Evolutionary conservation across 2,797 vertebrate species (phyloP).

Genomic region (Phrynocephalus vlangalii): DNA sequence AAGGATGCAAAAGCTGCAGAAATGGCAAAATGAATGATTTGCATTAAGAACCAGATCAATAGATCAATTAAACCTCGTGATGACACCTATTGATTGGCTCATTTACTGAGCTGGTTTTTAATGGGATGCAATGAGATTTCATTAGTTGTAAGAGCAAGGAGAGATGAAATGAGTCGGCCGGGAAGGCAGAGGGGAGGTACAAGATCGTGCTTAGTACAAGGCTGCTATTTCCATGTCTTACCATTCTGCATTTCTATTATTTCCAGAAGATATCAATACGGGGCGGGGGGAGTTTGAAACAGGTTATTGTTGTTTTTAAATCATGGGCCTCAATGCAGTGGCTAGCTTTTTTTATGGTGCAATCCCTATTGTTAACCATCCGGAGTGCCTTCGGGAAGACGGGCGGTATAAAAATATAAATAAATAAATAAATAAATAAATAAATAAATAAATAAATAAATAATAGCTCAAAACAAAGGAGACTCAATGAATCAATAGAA

Average conservation of each 20-base stretch:
- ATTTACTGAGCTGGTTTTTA: slow-evolving; percentile 10
- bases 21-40: not conserved
- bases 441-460: too few species aligned
- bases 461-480: not conserved
- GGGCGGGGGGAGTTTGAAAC: not conserved
- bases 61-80: slow-evolving; percentile 35
- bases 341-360: too few species aligned
- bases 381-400: too few species aligned
- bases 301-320: too few species aligned
- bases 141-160: not conserved
- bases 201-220: not conserved
- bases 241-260: not conserved
- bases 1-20: not conserved
- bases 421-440: too few species aligned
- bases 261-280: not conserved
- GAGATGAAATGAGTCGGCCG: not conserved
- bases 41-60: not conserved
- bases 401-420: too few species aligned
- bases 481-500: not conserved
- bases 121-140: not conserved
- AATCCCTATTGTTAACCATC: too few species aligned
- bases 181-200: not conserved
- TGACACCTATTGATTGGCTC: slow-evolving; percentile 2
- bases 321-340: too few species aligned
- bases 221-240: not conserved